Conservation (phyloP, 2,888 invertebrate species). For the Crioceris asparagi region DNA sequence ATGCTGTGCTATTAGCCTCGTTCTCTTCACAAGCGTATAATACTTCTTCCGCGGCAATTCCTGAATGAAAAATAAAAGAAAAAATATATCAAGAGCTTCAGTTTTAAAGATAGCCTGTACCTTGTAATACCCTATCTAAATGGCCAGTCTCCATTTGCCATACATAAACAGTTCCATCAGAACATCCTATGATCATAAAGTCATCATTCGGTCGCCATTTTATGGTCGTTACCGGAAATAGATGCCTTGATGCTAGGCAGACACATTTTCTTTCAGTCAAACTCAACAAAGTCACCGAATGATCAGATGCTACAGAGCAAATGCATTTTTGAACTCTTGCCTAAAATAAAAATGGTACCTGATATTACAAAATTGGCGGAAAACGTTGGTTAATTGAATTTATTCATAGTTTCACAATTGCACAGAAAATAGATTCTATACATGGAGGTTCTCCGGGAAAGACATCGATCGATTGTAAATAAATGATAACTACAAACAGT, state of each 20-base stretch:
- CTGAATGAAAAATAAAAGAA: conserved; percentile 32
- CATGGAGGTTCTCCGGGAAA: no score
- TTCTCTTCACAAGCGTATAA: conserved; percentile 88
- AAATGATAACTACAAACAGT: no score
- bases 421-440: background rate
- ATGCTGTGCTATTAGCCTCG: conserved; percentile 48
- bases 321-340: conserved; percentile 86
- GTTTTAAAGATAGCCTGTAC: conserved; percentile 30
- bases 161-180: conserved; percentile 95
- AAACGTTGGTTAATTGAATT: no score
- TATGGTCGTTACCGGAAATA: conserved; percentile 91
- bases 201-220: conserved; percentile 97
- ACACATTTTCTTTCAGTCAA: conserved; percentile 89
- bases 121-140: conserved; percentile 89
- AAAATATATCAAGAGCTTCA: background rate
- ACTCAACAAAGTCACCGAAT: conserved; percentile 91
- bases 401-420: background rate
- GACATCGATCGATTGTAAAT: no score
- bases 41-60: conserved; percentile 93
- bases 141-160: conserved; percentile 99
- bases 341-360: conserved; percentile 42
- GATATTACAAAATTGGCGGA: no score
- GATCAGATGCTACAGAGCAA: conserved; percentile 94
- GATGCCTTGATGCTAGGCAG: conserved; percentile 80
- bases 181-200: conserved; percentile 94